These are phyloP conservation scores for Gopherus evgoodei DNA, from an alignment of 2,113 vertebrate genomes.

Conservation along the genomic window DNA sequence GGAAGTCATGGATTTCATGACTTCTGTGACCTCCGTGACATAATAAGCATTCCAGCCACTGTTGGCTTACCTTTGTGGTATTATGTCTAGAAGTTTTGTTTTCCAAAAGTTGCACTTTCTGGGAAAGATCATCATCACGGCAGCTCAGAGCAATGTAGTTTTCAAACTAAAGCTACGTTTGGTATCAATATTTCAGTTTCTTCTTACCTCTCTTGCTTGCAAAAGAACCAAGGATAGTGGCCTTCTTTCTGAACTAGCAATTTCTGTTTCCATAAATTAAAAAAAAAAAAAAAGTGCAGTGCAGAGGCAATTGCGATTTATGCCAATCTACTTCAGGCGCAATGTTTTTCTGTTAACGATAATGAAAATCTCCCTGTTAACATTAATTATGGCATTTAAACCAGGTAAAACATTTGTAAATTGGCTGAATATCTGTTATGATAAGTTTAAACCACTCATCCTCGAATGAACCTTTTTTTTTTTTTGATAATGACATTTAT, in stretches of 20 bases:
- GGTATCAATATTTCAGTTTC: constrained; percentile 3
- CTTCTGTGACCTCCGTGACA: too few species aligned
- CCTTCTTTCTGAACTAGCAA: not conserved
- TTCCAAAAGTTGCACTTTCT: not conserved
- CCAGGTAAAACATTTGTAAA: constrained; percentile 21
- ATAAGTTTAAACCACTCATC: constrained; percentile 35
- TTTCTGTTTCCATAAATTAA: not conserved
- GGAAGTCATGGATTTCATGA: too few species aligned
- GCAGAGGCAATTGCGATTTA: constrained; percentile 18
- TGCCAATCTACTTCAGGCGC: constrained; percentile 1
- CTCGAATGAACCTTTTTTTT: constrained; percentile 28
- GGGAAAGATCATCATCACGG: not conserved
- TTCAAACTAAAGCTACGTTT: not conserved
- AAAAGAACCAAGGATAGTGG: constrained; percentile 38
- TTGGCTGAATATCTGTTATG: constrained; percentile 21
- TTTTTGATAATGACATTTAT: constrained; percentile 23
- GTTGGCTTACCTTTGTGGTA: not conserved
- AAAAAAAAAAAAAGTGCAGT: not conserved
- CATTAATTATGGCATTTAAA: constrained; percentile 26
- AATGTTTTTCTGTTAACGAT: not conserved
- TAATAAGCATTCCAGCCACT: not conserved
- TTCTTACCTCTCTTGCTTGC: not conserved
- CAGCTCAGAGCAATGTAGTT: not conserved
- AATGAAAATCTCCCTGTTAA: constrained; percentile 33
- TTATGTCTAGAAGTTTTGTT: not conserved